Percentiles rank a stretch among this genome's conserved stretches.
Conservation (phyloP, 2,797 vertebrate species). For the Phataginus tetradactyla region DNA sequence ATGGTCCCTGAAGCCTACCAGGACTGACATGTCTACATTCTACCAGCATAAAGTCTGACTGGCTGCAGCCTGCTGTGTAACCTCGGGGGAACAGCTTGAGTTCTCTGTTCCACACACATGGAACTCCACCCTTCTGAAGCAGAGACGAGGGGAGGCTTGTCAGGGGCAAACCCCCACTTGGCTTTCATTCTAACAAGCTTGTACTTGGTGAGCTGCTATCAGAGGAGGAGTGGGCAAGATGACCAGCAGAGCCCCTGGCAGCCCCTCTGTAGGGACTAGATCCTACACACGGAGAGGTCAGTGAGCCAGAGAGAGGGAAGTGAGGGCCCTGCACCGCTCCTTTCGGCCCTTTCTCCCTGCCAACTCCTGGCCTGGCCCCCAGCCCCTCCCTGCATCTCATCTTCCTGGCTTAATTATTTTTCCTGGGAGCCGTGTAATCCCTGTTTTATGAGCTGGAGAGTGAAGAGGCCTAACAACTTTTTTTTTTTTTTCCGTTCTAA, state of each 20-base stretch:
- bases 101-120: background rate
- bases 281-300: background rate
- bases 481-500: slow-evolving; percentile 45
- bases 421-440: slow-evolving; percentile 79
- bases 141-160: background rate
- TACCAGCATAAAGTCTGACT: background rate
- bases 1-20: background rate
- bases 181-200: background rate
- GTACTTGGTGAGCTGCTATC: background rate
- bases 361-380: slow-evolving; percentile 49
- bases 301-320: background rate
- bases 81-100: background rate
- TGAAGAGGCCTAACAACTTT: slow-evolving; percentile 76
- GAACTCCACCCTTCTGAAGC: background rate
- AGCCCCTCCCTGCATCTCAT: slow-evolving; percentile 75
- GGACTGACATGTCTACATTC: background rate
- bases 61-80: background rate
- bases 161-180: background rate
- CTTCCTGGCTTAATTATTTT: slow-evolving; percentile 84
- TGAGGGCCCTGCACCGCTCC: background rate
- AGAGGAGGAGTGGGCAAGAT: background rate
- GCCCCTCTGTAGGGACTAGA: too few relatives aligned
- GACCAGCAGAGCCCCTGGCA: background rate
- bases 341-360: slow-evolving; percentile 25
- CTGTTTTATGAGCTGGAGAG: slow-evolving; percentile 73